Evolutionary conservation across 2,888 invertebrate genomes (phyloP).

Genomic region (Brenthis daphne): DNA sequence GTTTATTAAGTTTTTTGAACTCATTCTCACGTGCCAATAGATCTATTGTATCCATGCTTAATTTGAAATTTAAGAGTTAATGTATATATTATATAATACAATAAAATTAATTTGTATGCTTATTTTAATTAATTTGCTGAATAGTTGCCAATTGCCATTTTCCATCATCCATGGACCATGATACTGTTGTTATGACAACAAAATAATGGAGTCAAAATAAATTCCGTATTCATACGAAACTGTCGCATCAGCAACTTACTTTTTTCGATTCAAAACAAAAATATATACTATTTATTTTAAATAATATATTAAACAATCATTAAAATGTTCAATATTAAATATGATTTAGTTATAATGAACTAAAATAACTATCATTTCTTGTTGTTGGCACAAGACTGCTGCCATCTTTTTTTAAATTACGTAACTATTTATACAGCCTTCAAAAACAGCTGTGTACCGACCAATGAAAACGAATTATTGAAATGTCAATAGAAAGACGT

Average conservation of each 20-base stretch:
- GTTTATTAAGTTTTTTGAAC: slow-evolving; percentile 72
- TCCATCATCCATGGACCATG: background rate
- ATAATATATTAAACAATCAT: background rate
- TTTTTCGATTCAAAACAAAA: background rate
- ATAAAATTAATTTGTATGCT: background rate
- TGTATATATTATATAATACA: background rate
- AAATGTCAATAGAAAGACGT: slow-evolving; percentile 41
- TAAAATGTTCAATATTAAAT: background rate
- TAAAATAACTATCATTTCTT: slow-evolving; percentile 34
- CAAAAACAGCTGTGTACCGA: slow-evolving; percentile 76
- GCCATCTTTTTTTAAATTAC: slow-evolving; percentile 57
- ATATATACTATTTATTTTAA: background rate
- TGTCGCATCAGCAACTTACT: slow-evolving; percentile 24
- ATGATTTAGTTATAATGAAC: background rate
- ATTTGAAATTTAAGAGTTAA: slow-evolving; percentile 25
- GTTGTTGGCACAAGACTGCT: slow-evolving; percentile 56
- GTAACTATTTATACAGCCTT: slow-evolving; percentile 44
- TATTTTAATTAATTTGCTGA: background rate
- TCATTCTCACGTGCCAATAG: slow-evolving; percentile 73
- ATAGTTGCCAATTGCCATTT: background rate
- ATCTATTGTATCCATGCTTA: slow-evolving; percentile 66
- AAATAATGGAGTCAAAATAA: slow-evolving; percentile 18
- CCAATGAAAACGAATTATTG: slow-evolving; percentile 60
- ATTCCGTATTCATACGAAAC: background rate
- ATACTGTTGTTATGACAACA: slow-evolving; percentile 58